Conservation (phyloP, 2,797 vertebrate genomes). For the Chelon labrosus region DNA sequence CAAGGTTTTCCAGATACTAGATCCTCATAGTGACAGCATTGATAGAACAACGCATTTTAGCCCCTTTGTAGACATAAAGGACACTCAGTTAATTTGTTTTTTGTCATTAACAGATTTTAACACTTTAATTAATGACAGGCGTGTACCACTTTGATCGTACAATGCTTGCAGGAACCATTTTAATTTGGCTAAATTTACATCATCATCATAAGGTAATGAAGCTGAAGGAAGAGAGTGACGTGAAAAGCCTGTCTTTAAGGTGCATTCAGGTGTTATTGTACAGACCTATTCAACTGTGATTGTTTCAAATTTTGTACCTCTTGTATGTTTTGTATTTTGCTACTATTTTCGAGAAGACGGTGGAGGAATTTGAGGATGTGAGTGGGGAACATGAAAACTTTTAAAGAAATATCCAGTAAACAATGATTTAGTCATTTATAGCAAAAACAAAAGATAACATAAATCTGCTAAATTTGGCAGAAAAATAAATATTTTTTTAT, state of each 20-base stretch:
- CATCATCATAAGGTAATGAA: neutral
- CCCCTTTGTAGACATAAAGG: neutral
- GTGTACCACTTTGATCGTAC: neutral
- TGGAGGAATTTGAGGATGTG: too few relatives aligned
- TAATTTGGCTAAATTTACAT: neutral
- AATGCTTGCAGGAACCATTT: neutral
- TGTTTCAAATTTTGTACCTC: neutral
- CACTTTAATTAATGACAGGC: neutral
- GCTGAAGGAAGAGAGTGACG: neutral
- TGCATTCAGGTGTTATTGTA: conserved; percentile 3
- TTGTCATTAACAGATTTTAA: neutral
- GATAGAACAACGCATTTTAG: neutral
- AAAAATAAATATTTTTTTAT: too few relatives aligned
- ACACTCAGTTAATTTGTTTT: neutral
- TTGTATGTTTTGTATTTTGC: neutral
- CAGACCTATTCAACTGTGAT: neutral
- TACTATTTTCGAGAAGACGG: neutral
- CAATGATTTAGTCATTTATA: too few relatives aligned
- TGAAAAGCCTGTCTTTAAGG: neutral
- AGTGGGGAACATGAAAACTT: too few relatives aligned
- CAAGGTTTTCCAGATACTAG: conserved; percentile 1
- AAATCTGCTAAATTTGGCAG: too few relatives aligned
- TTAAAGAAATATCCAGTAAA: too few relatives aligned
- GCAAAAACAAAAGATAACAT: too few relatives aligned
- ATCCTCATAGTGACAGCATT: neutral